Conservation (phyloP, 1,140 invertebrate species). For the Uloborus diversus region DNA sequence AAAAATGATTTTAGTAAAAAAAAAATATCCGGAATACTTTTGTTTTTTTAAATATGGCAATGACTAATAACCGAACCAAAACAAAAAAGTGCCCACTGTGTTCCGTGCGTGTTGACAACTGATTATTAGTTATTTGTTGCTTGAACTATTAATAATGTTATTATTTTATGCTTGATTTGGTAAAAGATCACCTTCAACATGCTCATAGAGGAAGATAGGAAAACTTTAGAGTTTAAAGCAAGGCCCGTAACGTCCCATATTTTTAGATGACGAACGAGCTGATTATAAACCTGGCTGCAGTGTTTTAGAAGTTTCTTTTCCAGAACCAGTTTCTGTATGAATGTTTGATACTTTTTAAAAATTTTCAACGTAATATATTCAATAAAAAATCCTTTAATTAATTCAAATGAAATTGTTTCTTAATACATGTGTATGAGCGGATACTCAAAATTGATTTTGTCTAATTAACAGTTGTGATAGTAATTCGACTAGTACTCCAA, state of each 20-base stretch:
- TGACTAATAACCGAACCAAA: too few relatives aligned
- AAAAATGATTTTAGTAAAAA: too few relatives aligned
- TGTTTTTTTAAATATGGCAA: too few relatives aligned
- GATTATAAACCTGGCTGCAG: constrained; percentile 50
- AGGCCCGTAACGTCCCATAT: constrained; percentile 31
- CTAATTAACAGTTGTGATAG: too few relatives aligned
- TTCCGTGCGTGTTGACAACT: too few relatives aligned
- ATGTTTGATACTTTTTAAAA: neutral
- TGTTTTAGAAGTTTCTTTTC: constrained; percentile 47
- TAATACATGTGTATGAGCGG: too few relatives aligned
- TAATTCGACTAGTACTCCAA: too few relatives aligned
- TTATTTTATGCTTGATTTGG: neutral
- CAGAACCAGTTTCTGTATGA: constrained; percentile 37
- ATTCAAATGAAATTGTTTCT: too few relatives aligned
- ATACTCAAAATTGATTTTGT: too few relatives aligned
- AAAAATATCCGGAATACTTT: too few relatives aligned
- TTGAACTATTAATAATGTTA: neutral
- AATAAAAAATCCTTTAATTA: neutral
- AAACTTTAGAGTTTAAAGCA: constrained; percentile 45
- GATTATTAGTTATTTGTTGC: too few relatives aligned
- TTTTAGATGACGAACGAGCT: constrained; percentile 42
- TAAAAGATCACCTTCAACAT: neutral
- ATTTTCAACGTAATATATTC: neutral
- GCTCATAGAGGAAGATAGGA: constrained; percentile 12
- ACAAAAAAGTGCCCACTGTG: too few relatives aligned